phyloP scores from a whole-genome alignment of 2,797 vertebrate species.

The Anabas testudineus region DNA sequence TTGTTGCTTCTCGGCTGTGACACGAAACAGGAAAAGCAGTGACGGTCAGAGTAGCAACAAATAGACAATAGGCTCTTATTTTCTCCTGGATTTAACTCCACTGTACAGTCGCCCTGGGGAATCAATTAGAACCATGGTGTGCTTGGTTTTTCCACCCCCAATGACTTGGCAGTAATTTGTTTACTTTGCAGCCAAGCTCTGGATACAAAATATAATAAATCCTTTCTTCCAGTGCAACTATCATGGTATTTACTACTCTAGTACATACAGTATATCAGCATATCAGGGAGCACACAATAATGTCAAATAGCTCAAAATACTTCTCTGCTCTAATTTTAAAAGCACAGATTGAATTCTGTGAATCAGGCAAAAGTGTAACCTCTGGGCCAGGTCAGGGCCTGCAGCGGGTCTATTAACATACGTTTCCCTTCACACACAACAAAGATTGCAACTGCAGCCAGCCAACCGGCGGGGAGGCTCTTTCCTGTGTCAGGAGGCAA shows the following conservation, averaged over 20 bases:
- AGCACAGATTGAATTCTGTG: slow-evolving; percentile 12
- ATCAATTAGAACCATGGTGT: slow-evolving; percentile 74
- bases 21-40: slow-evolving; percentile 1
- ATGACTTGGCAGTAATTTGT: slow-evolving; percentile 74
- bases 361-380: slow-evolving; percentile 50
- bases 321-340: slow-evolving; percentile 2
- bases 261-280: slow-evolving; percentile 3
- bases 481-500: slow-evolving; percentile 33
- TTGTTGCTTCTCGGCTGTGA: slow-evolving; percentile 13
- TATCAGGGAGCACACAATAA: background rate
- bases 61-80: slow-evolving; percentile 58
- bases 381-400: slow-evolving; percentile 44
- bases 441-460: slow-evolving; percentile 42
- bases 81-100: slow-evolving; percentile 61
- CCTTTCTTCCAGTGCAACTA: slow-evolving; percentile 22
- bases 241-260: slow-evolving; percentile 7
- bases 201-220: slow-evolving; percentile 31
- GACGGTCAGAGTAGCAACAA: slow-evolving; percentile 49
- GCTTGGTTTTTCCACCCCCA: slow-evolving; percentile 62
- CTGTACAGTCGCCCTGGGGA: slow-evolving; percentile 64
- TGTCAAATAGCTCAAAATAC: background rate
- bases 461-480: slow-evolving; percentile 33
- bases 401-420: slow-evolving; percentile 45
- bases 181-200: slow-evolving; percentile 71
- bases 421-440: slow-evolving; percentile 35